Evolutionary conservation across 1,140 invertebrate genomes (phyloP).

Genomic region (Heliconius congener): DNA sequence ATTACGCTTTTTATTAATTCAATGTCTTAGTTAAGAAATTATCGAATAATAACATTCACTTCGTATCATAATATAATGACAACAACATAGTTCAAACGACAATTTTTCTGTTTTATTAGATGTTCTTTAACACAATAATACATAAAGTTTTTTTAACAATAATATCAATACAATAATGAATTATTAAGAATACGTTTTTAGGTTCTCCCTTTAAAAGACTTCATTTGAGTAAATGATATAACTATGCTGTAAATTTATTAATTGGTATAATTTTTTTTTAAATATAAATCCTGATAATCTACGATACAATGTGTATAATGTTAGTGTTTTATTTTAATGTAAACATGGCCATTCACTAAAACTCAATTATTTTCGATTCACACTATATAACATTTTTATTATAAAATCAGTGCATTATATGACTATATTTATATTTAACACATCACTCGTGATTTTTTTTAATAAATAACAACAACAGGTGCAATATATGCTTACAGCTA

Average conservation of each 20-base stretch:
- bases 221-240: too few species aligned
- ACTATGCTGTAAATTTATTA: too few species aligned
- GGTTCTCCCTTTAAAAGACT: neutral
- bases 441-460: slow-evolving; percentile 28
- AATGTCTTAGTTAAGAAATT: neutral
- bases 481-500: slow-evolving; percentile 46
- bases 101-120: neutral
- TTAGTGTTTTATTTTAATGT: too few species aligned
- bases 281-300: too few species aligned
- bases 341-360: neutral
- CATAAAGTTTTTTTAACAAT: neutral
- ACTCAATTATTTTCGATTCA: neutral
- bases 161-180: neutral
- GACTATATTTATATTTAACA: slow-evolving; percentile 13
- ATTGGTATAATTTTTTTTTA: too few species aligned
- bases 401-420: slow-evolving; percentile 15
- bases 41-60: neutral
- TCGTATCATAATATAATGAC: neutral
- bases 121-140: neutral
- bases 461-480: slow-evolving; percentile 51
- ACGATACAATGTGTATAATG: too few species aligned
- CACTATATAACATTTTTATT: neutral
- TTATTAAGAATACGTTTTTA: neutral
- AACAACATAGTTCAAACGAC: neutral
- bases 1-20: too few species aligned